Evolutionary conservation across 2,888 invertebrate species (phyloP).

Genomic region (Chrysina gloriosa): DNA sequence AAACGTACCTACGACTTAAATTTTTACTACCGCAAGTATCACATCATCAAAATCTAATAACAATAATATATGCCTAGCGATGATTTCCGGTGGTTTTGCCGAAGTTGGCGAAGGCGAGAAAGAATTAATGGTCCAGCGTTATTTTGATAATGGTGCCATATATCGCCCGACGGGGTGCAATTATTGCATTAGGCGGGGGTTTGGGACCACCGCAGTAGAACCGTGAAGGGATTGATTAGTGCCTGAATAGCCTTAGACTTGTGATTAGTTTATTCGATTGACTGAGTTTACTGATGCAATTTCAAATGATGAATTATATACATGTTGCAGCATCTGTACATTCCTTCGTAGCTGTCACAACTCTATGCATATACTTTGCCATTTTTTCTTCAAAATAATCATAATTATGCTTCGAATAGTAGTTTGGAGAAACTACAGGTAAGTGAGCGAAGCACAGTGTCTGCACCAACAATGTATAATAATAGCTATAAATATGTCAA

Average conservation of each 20-base stretch:
- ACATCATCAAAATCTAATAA: not conserved
- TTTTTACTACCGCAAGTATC: constrained; percentile 13
- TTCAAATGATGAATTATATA: no score
- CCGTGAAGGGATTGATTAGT: constrained; percentile 48
- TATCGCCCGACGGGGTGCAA: constrained; percentile 50
- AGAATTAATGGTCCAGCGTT: constrained; percentile 50
- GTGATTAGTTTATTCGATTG: constrained; percentile 44
- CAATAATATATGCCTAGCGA: constrained; percentile 49
- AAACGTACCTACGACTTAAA: not conserved
- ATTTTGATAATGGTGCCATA: constrained; percentile 50
- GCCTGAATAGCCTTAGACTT: constrained; percentile 40
- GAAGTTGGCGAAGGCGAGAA: constrained; percentile 56
- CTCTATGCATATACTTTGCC: no score
- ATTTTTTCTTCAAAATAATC: no score
- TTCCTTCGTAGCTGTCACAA: no score
- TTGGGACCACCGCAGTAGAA: constrained; percentile 49
- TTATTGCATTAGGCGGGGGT: constrained; percentile 45
- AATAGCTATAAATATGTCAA: constrained; percentile 35
- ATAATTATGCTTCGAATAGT: not conserved
- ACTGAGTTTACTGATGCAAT: constrained; percentile 6
- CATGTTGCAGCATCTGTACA: no score
- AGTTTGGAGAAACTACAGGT: constrained; percentile 8
- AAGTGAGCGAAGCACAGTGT: not conserved
- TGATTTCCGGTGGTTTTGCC: constrained; percentile 60
- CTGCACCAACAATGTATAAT: constrained; percentile 22